phyloP scores from a whole-genome alignment of 2,888 invertebrate genomes.

The Osmoderma eremita region DNA sequence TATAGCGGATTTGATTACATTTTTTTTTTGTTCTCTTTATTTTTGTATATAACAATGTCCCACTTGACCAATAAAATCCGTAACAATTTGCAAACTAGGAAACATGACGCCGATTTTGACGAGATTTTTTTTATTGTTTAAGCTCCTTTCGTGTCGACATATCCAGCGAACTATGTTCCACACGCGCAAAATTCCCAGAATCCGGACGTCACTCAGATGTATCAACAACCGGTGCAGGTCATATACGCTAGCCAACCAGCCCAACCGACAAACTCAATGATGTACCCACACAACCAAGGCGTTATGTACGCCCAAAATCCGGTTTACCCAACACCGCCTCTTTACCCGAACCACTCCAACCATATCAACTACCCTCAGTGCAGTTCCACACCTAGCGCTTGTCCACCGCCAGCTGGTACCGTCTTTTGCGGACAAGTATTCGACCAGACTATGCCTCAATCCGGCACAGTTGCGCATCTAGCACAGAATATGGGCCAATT shows the following conservation, averaged over 20 bases:
- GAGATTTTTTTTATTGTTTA: slow-evolving; percentile 43
- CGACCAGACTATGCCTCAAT: slow-evolving; percentile 34
- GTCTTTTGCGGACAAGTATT: slow-evolving; percentile 39
- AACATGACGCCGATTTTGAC: slow-evolving; percentile 44
- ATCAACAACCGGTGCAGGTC: slow-evolving; percentile 47
- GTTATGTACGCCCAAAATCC: slow-evolving; percentile 47
- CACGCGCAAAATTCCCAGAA: slow-evolving; percentile 41
- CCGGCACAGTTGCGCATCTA: slow-evolving; percentile 24
- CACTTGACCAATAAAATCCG: no score
- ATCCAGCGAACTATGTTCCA: slow-evolving; percentile 43
- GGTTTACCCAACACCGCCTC: slow-evolving; percentile 19
- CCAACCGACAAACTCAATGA: slow-evolving; percentile 48
- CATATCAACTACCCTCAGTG: slow-evolving; percentile 36
- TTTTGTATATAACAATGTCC: no score
- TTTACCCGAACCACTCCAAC: slow-evolving; percentile 30
- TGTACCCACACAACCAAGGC: slow-evolving; percentile 55
- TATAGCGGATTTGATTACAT: no score
- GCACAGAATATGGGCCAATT: slow-evolving; percentile 26
- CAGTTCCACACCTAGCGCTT: slow-evolving; percentile 24
- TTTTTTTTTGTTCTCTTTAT: no score
- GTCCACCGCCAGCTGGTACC: slow-evolving; percentile 11
- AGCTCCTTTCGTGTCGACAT: slow-evolving; percentile 47
- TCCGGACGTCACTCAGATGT: slow-evolving; percentile 48
- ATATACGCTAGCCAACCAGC: slow-evolving; percentile 47
- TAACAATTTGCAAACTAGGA: not conserved